Evolutionary conservation across 1,140 invertebrate species (phyloP).

Genomic region (Macrostomum lignano): DNA sequence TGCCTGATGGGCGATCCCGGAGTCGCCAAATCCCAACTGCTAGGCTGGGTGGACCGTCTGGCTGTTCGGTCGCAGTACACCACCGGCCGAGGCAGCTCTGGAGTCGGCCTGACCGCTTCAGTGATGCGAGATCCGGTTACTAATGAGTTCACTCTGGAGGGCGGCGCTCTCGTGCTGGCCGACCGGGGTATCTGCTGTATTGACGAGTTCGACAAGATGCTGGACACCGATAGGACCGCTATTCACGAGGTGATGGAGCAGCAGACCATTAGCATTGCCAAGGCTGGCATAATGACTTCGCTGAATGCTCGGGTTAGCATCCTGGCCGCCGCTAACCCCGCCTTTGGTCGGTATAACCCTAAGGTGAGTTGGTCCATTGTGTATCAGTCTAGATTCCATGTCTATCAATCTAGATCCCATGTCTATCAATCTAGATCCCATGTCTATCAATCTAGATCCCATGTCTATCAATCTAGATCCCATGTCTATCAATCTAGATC

Average conservation of each 20-base stretch:
- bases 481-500: too few species aligned
- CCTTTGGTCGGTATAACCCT: slow-evolving; percentile 89
- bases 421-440: too few species aligned
- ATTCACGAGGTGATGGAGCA: slow-evolving; percentile 99
- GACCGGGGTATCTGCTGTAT: slow-evolving; percentile 93
- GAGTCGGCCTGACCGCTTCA: slow-evolving; percentile 85
- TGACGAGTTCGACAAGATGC: slow-evolving; percentile 99
- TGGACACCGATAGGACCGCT: slow-evolving; percentile 62
- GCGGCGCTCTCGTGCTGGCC: slow-evolving; percentile 81
- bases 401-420: too few species aligned
- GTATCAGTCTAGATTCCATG: too few species aligned
- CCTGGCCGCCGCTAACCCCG: slow-evolving; percentile 88
- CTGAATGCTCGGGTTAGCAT: slow-evolving; percentile 86
- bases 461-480: too few species aligned
- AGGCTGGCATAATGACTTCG: slow-evolving; percentile 91
- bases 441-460: too few species aligned
- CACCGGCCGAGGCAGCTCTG: slow-evolving; percentile 77
- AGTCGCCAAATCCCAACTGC: slow-evolving; percentile 84
- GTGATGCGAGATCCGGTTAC: slow-evolving; percentile 90
- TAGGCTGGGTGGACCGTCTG: slow-evolving; percentile 72
- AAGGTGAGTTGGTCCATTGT: too few species aligned
- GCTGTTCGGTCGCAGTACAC: slow-evolving; percentile 76
- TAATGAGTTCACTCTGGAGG: slow-evolving; percentile 83
- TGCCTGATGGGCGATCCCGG: slow-evolving; percentile 98
- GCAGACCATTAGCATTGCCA: slow-evolving; percentile 95